These are phyloP conservation scores for Danio albolineatus DNA, from an alignment of 2,797 vertebrate genomes.

Conservation along the genomic window DNA sequence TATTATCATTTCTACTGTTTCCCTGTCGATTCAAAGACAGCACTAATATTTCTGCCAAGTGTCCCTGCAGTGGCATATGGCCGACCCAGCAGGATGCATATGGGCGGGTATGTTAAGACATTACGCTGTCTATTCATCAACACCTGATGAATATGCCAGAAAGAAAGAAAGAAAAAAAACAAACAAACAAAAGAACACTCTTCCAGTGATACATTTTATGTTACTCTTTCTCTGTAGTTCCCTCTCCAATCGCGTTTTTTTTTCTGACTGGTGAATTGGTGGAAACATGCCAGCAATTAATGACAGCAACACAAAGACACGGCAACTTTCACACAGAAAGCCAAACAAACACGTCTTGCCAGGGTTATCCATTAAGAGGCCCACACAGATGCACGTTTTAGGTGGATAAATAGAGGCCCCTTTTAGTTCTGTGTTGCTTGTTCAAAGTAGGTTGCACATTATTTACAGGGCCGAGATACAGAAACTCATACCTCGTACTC, in stretches of 20 bases:
- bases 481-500: background rate
- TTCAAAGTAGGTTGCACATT: conserved; percentile 7
- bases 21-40: conserved; percentile 60
- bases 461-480: background rate
- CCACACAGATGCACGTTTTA: conserved; percentile 38
- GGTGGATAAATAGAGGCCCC: background rate
- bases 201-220: background rate
- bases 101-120: conserved; percentile 52
- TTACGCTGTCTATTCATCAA: conserved; percentile 61
- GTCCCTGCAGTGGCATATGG: conserved; percentile 50
- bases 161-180: background rate
- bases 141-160: conserved; percentile 54
- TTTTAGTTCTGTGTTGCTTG: conserved; percentile 20
- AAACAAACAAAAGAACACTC: conserved; percentile 21
- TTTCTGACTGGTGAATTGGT: conserved; percentile 6
- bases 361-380: conserved; percentile 33
- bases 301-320: conserved; percentile 29
- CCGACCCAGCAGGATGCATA: conserved; percentile 41
- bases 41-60: conserved; percentile 59
- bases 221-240: background rate
- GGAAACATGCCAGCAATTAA: conserved; percentile 40
- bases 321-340: background rate
- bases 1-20: conserved; percentile 64
- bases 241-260: background rate
- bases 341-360: conserved; percentile 13